Evolutionary conservation across 2,797 vertebrate genomes (phyloP).

Genomic region (Kryptopterus vitreolus): DNA sequence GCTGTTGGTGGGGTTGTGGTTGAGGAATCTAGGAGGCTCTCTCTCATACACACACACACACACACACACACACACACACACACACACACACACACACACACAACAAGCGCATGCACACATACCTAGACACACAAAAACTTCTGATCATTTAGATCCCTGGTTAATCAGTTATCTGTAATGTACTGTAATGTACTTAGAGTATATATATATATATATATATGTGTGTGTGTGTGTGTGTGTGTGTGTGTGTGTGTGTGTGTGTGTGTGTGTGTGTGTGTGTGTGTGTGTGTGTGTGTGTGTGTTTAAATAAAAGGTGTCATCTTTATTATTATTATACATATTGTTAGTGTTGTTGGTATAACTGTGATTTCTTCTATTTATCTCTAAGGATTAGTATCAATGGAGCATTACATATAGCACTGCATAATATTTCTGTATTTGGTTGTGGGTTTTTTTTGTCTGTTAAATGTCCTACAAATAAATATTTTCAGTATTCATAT

Average conservation of each 20-base stretch:
- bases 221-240: no score
- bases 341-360: neutral
- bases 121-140: conserved; percentile 5
- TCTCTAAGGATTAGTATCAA: neutral
- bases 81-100: conserved; percentile 18
- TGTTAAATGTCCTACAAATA: conserved; percentile 28
- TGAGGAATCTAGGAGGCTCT: conserved; percentile 42
- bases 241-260: no score
- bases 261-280: no score
- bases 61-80: conserved; percentile 23
- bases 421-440: neutral
- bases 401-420: neutral
- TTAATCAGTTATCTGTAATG: conserved; percentile 3
- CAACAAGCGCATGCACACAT: neutral
- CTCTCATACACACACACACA: neutral
- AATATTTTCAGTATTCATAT: conserved; percentile 32
- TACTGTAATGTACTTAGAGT: neutral
- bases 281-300: no score
- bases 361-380: neutral
- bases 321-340: no score
- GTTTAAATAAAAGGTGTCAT: no score
- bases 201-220: no score
- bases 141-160: conserved; percentile 15
- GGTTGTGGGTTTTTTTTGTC: conserved; percentile 27
- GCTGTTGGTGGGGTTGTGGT: conserved; percentile 51